These are phyloP conservation scores for Scopus umbretta DNA, from an alignment of 2,113 vertebrate species.

Conservation along the genomic window DNA sequence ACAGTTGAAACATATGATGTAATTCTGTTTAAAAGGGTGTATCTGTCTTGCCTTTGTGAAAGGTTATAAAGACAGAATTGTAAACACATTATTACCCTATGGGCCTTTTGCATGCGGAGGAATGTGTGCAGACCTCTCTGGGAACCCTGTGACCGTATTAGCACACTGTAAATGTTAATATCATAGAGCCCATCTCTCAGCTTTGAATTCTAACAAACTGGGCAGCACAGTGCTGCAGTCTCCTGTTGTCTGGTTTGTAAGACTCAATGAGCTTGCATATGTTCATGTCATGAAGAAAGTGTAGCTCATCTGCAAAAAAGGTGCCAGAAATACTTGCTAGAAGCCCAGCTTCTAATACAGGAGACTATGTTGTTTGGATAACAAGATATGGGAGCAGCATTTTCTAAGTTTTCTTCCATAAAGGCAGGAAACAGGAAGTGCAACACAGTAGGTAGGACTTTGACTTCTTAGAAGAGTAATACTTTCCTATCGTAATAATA, in stretches of 20 bases:
- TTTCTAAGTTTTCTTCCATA: neutral
- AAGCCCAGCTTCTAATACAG: neutral
- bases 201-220: neutral
- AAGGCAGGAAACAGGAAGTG: neutral
- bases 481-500: neutral
- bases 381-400: too few species aligned
- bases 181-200: neutral
- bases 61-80: neutral
- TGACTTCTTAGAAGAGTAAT: neutral
- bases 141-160: neutral
- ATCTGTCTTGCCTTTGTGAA: neutral
- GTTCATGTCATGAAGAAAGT: neutral
- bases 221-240: neutral
- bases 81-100: neutral
- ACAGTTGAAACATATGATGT: neutral
- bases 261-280: neutral
- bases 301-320: neutral
- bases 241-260: neutral
- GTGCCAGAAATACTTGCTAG: accelerated
- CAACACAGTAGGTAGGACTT: neutral
- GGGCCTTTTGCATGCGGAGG: neutral
- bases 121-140: neutral
- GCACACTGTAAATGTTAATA: neutral
- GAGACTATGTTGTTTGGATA: neutral
- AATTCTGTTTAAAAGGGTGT: neutral